Base-by-base conservation (phyloP, 30 jellyfish, hydroid and myxozoan genomes). In the Hydractinia echinata region DNA sequence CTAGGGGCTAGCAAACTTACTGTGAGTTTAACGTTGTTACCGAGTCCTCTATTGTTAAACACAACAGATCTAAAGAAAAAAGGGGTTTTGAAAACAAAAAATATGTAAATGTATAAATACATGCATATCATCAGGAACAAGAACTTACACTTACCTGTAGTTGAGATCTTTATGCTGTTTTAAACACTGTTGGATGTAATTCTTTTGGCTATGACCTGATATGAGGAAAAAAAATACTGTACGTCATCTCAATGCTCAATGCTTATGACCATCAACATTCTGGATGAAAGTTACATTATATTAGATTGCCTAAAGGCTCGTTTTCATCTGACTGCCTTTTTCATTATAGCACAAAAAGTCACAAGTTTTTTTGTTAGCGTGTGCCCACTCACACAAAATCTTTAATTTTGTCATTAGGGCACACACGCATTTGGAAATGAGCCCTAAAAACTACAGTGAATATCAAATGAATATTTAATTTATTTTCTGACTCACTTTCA, bases 31-130 rank as follows among this genome's bases (percentile, higher is more conserved):
- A 64, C 74, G 51, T 87, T 55, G 53, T 68, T 68, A n/a, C 95
- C 95, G 58, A 73, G 58, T 18, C 95, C 95, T 15, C 95, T 87
- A 49, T 87, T 87, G 74, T 87, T 87, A 79, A 87, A 54, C 39
- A 87, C 89, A 51, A 87, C 58, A 8, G 90, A 83, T 67, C 95
- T 87, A 52, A 7, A 54, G 70, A 51, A 39, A 18, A 61, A 10
- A 7, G 20, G 53, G 66, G 18, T 19, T 15, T 16, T 8, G 39
- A 15, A 4, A 11, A 8, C 10, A 9, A 3, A 4, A 20, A 54
- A 11, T n/a, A 53, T 76, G 53, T 6, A 21, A 5, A 54, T 53
- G 4, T 6, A 10, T 44, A 9, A 51, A 76, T 6, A 7, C 8
- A 6, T 11, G 81, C 39, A 7, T 8, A n/a, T 30, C 7, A 62